Base-by-base conservation (phyloP, 2,113 vertebrate species). In the Cygnus atratus region DNA sequence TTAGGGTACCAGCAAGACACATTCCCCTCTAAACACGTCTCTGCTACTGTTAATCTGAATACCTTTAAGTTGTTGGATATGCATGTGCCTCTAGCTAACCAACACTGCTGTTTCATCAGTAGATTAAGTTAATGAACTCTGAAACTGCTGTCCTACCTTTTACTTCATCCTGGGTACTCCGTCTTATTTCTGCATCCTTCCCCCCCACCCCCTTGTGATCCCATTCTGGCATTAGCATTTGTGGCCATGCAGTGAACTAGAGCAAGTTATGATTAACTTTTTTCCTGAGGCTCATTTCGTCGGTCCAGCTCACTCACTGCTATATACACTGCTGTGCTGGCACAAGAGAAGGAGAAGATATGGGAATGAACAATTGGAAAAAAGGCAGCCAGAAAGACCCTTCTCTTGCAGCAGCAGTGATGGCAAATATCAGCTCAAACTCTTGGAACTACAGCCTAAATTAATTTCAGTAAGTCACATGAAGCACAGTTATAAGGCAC, bases 161-260 rank as follows among this genome's bases (percentile, higher is more conserved):
- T 68, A 43, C 29, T 33, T 57, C 21, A 79, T 48, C 37, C 16
- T 55, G 19, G 8, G 37, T 57, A 82, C 17, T 52, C 20, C 31
- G 16, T 6, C 55, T 75, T 67, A 13, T 21, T 65, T 83, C 14
- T 3, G 3, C 11, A 8, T 3, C 1, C 0, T 62, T 62, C 3
- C 8, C 6, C 7, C 15, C 3, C 7, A 22, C 7, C 73, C 29
- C 10, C 28, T 41, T 4, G 9, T 74, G 24, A 50, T 63, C 22
- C 31, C 8, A 3, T 48, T 85, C 74, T 85, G 62, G 58, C 29
- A 73, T 57, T 76, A 79, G 33, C 28, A 21, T 66, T 84, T 68
- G 46, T 73, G 28, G 13, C 22, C 29, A 11, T 66, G 39, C 11
- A 39, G 48, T 41, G 58, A 85, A 25, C 48, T 50, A 70, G 15